Evolutionary conservation across 2,113 vertebrate species (phyloP).

Genomic region (Actenoides lindsayi): DNA sequence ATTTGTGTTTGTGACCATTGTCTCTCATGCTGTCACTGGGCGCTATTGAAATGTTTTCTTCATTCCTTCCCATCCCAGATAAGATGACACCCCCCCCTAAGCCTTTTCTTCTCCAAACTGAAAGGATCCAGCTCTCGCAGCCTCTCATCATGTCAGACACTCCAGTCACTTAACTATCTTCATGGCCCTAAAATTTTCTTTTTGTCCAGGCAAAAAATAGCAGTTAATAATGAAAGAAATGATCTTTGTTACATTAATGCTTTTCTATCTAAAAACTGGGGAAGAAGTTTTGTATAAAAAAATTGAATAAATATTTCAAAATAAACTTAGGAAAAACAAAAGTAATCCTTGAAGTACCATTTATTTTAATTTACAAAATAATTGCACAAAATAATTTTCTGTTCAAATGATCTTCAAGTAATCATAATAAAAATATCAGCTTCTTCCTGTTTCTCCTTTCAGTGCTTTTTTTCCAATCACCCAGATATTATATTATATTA

Average conservation of each 20-base stretch:
- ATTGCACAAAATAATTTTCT: background rate
- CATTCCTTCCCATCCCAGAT: background rate
- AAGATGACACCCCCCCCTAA: background rate
- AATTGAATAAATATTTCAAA: background rate
- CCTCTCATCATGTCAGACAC: fast-evolving
- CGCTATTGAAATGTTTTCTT: background rate
- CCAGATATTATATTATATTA: background rate
- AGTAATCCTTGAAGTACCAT: background rate
- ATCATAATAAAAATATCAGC: background rate
- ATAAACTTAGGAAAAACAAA: background rate
- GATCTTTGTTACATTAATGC: background rate
- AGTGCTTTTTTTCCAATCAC: background rate
- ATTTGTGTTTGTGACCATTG: background rate
- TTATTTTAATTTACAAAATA: background rate
- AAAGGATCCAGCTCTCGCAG: background rate
- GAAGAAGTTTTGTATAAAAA: background rate
- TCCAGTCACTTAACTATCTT: background rate
- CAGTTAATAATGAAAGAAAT: background rate
- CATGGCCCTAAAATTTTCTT: background rate
- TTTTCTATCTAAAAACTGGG: background rate
- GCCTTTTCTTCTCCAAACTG: background rate
- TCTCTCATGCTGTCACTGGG: background rate
- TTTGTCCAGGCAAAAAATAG: background rate
- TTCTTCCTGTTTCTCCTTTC: background rate
- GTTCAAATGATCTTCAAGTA: background rate